Conservation (phyloP, 2,888 invertebrate species). For the Lasioglossum morio region DNA sequence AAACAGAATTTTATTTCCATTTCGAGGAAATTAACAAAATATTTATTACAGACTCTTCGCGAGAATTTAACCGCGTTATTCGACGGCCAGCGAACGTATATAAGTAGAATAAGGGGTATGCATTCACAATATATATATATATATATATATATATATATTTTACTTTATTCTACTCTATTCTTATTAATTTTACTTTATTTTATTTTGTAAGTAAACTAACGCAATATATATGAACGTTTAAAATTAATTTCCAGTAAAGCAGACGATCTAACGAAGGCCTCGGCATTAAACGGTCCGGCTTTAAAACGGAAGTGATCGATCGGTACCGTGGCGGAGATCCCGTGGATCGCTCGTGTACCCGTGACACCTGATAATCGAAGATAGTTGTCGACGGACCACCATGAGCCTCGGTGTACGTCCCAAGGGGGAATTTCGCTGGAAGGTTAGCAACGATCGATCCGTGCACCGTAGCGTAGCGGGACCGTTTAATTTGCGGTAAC, state of each 20-base stretch:
- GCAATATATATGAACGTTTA: too few species aligned
- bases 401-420: constrained; percentile 40
- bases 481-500: constrained; percentile 60
- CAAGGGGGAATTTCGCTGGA: constrained; percentile 12
- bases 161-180: too few species aligned
- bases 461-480: constrained; percentile 7
- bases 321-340: constrained; percentile 17
- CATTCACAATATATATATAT: too few species aligned
- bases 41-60: too few species aligned
- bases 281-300: neutral
- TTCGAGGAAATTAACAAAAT: too few species aligned
- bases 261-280: neutral
- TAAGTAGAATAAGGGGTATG: too few species aligned
- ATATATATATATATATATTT: too few species aligned
- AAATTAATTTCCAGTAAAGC: neutral
- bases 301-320: constrained; percentile 10
- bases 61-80: neutral
- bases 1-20: too few species aligned
- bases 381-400: constrained; percentile 55
- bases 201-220: too few species aligned
- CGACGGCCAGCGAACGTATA: neutral
- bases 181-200: too few species aligned
- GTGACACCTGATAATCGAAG: constrained; percentile 48
- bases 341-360: constrained; percentile 35
- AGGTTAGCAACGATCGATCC: constrained; percentile 16